A percentile compares a stretch with the other conserved stretches of the same genome.
Conservation (phyloP, 2,888 invertebrate genomes). For the Boloria selene region DNA sequence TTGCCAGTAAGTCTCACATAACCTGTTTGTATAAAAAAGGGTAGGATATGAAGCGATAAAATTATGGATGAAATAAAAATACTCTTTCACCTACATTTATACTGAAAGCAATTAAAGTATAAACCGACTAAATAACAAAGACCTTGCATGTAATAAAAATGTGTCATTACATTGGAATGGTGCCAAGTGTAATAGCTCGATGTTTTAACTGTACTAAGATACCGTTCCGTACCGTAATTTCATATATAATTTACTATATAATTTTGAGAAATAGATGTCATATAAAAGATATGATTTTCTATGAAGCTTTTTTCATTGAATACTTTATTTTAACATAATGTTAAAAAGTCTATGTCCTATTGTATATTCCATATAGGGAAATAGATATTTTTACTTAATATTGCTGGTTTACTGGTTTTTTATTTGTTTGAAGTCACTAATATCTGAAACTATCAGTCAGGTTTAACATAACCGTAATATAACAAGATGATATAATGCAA, state of each 20-base stretch:
- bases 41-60: no score
- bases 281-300: background rate
- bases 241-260: background rate
- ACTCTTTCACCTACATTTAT: background rate
- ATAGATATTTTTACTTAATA: no score
- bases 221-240: conserved; percentile 6
- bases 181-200: conserved; percentile 22
- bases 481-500: no score
- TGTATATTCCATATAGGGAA: no score
- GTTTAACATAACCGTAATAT: no score
- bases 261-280: background rate
- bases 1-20: no score
- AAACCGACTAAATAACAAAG: conserved; percentile 2
- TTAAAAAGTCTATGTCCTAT: background rate
- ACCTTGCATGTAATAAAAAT: conserved; percentile 9
- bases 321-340: background rate
- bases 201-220: conserved; percentile 12
- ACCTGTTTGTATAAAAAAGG: no score
- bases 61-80: background rate
- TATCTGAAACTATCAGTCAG: no score
- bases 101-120: background rate
- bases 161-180: conserved; percentile 16
- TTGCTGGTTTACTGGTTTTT: no score
- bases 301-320: background rate
- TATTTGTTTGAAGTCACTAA: no score